Evolutionary conservation across 2,797 vertebrate genomes (phyloP).

Genomic region (Scarus forsteni): DNA sequence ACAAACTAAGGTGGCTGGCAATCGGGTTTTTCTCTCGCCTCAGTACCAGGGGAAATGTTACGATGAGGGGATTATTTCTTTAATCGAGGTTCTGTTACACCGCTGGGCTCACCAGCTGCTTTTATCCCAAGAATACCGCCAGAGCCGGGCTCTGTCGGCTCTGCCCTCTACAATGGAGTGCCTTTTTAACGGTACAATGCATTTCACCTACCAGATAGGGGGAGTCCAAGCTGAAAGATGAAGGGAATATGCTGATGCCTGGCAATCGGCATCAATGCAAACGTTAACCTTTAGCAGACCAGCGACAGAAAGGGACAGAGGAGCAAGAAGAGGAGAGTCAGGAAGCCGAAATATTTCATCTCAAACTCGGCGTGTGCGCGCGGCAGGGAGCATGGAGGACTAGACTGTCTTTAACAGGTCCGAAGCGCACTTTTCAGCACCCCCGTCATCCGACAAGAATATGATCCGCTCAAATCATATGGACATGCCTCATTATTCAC

Average conservation of each 20-base stretch:
- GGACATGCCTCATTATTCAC: slow-evolving; percentile 97
- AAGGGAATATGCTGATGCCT: slow-evolving; percentile 89
- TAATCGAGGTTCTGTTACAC: slow-evolving; percentile 86
- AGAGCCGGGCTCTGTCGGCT: slow-evolving; percentile 89
- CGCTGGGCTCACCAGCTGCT: slow-evolving; percentile 91
- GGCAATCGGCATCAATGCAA: slow-evolving; percentile 91
- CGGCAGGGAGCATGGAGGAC: slow-evolving; percentile 77
- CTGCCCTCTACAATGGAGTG: slow-evolving; percentile 94
- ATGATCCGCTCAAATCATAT: slow-evolving; percentile 95
- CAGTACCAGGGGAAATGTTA: slow-evolving; percentile 83
- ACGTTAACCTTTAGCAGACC: slow-evolving; percentile 83
- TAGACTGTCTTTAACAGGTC: slow-evolving; percentile 91
- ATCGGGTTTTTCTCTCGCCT: slow-evolving; percentile 77
- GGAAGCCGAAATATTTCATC: slow-evolving; percentile 73
- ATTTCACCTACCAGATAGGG: slow-evolving; percentile 95
- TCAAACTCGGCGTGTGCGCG: slow-evolving; percentile 83
- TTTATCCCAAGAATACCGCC: slow-evolving; percentile 93
- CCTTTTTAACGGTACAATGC: slow-evolving; percentile 94
- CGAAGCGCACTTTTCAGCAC: slow-evolving; percentile 89
- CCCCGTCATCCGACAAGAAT: slow-evolving; percentile 89
- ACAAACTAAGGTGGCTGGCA: slow-evolving; percentile 85
- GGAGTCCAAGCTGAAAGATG: slow-evolving; percentile 91
- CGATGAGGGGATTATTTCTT: slow-evolving; percentile 87
- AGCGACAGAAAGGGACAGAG: slow-evolving; percentile 37
- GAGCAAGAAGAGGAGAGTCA: slow-evolving; percentile 81